Percentiles rank a stretch among this genome's conserved stretches.
These are phyloP conservation scores for Drosophila rufa DNA, from an alignment of 1,140 invertebrate species.

Conservation along the genomic window DNA sequence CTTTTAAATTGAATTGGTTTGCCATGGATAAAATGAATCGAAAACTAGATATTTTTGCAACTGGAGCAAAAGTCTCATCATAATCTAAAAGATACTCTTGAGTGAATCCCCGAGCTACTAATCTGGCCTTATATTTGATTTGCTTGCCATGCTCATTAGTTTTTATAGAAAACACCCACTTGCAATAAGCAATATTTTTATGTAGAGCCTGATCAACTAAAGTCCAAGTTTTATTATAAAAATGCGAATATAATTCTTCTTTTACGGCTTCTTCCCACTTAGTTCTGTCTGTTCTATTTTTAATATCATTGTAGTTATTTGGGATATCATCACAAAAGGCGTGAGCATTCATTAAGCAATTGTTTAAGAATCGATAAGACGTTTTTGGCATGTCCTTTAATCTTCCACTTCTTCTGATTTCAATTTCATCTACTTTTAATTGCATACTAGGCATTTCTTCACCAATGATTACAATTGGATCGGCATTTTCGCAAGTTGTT, in stretches of 20 bases:
- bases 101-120: slow-evolving; percentile 5
- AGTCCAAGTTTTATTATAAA: slow-evolving; percentile 5
- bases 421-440: slow-evolving; percentile 12
- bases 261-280: slow-evolving; percentile 7
- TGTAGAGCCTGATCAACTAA: too few species aligned
- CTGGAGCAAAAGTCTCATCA: slow-evolving; percentile 9
- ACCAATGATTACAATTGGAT: slow-evolving; percentile 1
- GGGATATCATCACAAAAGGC: background rate
- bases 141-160: slow-evolving; percentile 1
- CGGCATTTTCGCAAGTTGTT: slow-evolving; percentile 11
- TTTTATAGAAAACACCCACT: background rate
- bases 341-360: slow-evolving; percentile 9
- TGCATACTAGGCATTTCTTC: slow-evolving; percentile 6
- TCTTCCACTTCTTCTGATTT: slow-evolving; percentile 12
- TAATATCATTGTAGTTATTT: slow-evolving; percentile 13
- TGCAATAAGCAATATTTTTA: too few species aligned
- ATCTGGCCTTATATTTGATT: slow-evolving; percentile 11
- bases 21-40: slow-evolving; percentile 8
- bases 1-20: slow-evolving; percentile 12
- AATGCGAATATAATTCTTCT: slow-evolving; percentile 8
- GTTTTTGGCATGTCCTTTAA: background rate
- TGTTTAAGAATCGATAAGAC: background rate
- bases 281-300: slow-evolving; percentile 8
- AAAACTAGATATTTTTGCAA: slow-evolving; percentile 12
- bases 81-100: slow-evolving; percentile 15